A percentile compares a stretch with the other conserved stretches of the same genome.
Conservation (phyloP, 1,140 invertebrate species). For the Zaprionus ghesquierei region DNA sequence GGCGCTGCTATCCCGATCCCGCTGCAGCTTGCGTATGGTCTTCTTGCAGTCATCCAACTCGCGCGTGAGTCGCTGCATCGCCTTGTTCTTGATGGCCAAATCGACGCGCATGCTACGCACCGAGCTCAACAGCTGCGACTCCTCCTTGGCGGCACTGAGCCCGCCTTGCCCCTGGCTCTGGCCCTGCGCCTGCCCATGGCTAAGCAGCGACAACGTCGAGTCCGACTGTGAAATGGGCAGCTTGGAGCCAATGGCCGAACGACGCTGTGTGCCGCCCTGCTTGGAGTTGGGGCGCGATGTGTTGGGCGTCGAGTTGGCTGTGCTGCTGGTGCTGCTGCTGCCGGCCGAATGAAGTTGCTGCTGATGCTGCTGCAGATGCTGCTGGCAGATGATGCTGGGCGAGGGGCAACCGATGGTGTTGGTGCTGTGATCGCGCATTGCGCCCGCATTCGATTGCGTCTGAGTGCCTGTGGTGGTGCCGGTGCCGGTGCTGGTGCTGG, state of each 20-base stretch:
- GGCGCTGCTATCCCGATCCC: slow-evolving; percentile 86
- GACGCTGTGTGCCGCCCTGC: slow-evolving; percentile 64
- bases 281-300: slow-evolving; percentile 79
- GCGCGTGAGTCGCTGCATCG: slow-evolving; percentile 87
- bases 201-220: slow-evolving; percentile 68
- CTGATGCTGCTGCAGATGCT: slow-evolving; percentile 56
- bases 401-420: slow-evolving; percentile 76
- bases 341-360: slow-evolving; percentile 77
- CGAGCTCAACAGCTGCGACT: slow-evolving; percentile 89
- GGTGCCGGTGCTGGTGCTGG: not conserved
- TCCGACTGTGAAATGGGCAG: slow-evolving; percentile 80
- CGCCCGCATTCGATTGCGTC: slow-evolving; percentile 21
- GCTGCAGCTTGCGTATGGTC: slow-evolving; percentile 88
- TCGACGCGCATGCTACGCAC: slow-evolving; percentile 90
- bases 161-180: not conserved
- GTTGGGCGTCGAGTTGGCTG: slow-evolving; percentile 84
- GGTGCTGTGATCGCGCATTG: slow-evolving; percentile 73
- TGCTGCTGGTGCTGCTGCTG: slow-evolving; percentile 84
- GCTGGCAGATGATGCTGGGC: slow-evolving; percentile 54
- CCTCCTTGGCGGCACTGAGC: slow-evolving; percentile 84
- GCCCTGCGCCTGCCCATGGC: slow-evolving; percentile 24
- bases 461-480: slow-evolving; percentile 37
- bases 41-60: slow-evolving; percentile 90
- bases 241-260: slow-evolving; percentile 54
- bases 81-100: slow-evolving; percentile 88